phyloP scores from a whole-genome alignment of 30 jellyfish, hydroid and myxozoan species.

The Aurelia sp. region DNA sequence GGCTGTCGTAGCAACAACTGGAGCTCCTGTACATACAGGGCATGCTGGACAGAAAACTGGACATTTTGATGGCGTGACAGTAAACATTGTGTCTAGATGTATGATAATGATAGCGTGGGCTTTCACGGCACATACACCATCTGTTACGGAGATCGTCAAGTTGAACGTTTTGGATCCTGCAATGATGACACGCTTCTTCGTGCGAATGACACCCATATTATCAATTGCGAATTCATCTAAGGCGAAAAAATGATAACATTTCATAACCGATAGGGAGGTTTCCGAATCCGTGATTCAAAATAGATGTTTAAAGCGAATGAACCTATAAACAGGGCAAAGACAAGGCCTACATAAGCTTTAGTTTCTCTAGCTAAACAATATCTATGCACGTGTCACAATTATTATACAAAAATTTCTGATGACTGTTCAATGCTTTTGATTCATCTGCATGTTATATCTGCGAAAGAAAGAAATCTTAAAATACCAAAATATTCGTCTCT shows the following conservation, averaged over 20 bases:
- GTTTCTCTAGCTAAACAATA: too few relatives aligned
- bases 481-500: too few relatives aligned
- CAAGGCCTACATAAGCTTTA: too few relatives aligned
- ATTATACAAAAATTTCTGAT: too few relatives aligned
- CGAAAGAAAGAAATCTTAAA: too few relatives aligned
- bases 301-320: too few relatives aligned
- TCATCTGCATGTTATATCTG: too few relatives aligned
- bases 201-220: conserved; percentile 62
- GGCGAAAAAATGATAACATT: neutral
- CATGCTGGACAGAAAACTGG: conserved; percentile 67
- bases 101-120: conserved; percentile 45
- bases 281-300: too few relatives aligned
- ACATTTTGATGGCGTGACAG: conserved; percentile 68
- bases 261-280: neutral
- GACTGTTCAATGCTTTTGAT: too few relatives aligned
- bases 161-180: conserved; percentile 60
- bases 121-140: conserved; percentile 75
- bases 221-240: conserved; percentile 64
- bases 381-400: too few relatives aligned
- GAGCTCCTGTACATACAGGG: conserved; percentile 52
- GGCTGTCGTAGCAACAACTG: conserved; percentile 26
- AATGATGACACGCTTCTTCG: conserved; percentile 38
- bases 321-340: too few relatives aligned
- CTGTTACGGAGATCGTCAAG: conserved; percentile 71
- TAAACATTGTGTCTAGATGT: conserved; percentile 66